phyloP scores from a whole-genome alignment of 2,113 vertebrate genomes.

The Helogale parvula region DNA sequence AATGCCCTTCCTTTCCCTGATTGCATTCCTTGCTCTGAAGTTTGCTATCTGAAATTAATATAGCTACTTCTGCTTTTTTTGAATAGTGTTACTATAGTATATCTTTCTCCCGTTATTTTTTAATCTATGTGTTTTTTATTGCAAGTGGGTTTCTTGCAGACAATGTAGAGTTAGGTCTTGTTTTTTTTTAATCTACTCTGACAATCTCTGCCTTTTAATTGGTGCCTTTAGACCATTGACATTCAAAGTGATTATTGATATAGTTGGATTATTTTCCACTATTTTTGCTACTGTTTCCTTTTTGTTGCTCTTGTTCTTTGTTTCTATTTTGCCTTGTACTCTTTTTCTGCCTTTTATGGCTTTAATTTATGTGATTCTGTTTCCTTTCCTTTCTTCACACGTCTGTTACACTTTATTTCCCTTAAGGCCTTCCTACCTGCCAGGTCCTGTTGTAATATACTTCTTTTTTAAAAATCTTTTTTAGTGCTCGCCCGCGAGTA shows the following conservation, averaged over 20 bases:
- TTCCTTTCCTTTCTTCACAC: background rate
- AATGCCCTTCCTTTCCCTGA: background rate
- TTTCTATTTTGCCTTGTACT: background rate
- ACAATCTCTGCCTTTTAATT: background rate
- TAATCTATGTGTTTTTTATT: background rate
- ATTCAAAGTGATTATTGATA: background rate
- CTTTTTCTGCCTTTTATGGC: background rate
- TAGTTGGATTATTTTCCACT: background rate
- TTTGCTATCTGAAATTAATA: background rate
- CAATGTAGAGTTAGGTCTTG: background rate
- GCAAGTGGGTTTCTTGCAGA: background rate
- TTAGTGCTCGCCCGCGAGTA: background rate
- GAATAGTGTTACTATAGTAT: background rate
- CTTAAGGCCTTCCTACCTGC: background rate
- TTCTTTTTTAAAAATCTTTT: background rate
- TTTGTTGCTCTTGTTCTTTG: background rate
- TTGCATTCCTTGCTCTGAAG: conserved; percentile 1
- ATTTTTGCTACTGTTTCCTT: background rate
- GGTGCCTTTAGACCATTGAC: background rate
- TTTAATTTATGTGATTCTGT: background rate
- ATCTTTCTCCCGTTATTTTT: background rate
- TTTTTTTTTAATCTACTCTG: background rate
- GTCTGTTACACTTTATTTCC: background rate
- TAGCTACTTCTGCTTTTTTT: background rate
- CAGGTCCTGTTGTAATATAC: background rate